Evolutionary conservation across 2,888 invertebrate genomes (phyloP).

Genomic region (Heliconius cydno): DNA sequence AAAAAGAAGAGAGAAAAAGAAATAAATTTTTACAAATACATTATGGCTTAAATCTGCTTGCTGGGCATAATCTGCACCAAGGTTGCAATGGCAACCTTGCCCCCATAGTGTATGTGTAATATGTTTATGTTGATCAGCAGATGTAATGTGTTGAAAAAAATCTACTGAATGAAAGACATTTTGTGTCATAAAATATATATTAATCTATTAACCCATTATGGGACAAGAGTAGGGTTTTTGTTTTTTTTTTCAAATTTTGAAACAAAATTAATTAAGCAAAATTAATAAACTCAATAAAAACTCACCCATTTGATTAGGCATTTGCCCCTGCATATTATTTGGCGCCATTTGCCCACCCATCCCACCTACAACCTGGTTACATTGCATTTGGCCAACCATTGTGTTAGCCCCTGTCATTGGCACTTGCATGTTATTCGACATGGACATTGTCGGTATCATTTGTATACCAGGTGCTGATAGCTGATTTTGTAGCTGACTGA

Average conservation of each 20-base stretch:
- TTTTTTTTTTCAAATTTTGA: too few relatives aligned
- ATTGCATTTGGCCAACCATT: slow-evolving; percentile 75
- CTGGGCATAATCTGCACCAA: slow-evolving; percentile 66
- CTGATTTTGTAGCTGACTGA: slow-evolving; percentile 75
- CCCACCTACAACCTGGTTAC: slow-evolving; percentile 76
- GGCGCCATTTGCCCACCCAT: slow-evolving; percentile 77
- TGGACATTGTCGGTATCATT: slow-evolving; percentile 78
- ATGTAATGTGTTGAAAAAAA: too few relatives aligned
- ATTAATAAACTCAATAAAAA: not conserved
- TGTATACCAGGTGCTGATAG: slow-evolving; percentile 71
- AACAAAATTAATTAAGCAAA: too few relatives aligned
- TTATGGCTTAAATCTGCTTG: not conserved
- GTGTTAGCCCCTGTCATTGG: slow-evolving; percentile 67
- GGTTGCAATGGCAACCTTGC: slow-evolving; percentile 66
- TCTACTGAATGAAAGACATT: too few relatives aligned
- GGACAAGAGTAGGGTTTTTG: too few relatives aligned
- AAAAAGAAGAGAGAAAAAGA: not conserved
- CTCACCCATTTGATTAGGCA: slow-evolving; percentile 80
- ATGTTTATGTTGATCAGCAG: slow-evolving; percentile 59
- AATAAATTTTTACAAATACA: not conserved
- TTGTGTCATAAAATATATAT: too few relatives aligned
- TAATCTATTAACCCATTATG: too few relatives aligned
- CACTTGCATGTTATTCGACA: slow-evolving; percentile 72
- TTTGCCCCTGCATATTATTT: slow-evolving; percentile 67
- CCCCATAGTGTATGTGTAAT: slow-evolving; percentile 73